Evolutionary conservation across 2,888 invertebrate species (phyloP).

Genomic region (Drosophila affinis): DNA sequence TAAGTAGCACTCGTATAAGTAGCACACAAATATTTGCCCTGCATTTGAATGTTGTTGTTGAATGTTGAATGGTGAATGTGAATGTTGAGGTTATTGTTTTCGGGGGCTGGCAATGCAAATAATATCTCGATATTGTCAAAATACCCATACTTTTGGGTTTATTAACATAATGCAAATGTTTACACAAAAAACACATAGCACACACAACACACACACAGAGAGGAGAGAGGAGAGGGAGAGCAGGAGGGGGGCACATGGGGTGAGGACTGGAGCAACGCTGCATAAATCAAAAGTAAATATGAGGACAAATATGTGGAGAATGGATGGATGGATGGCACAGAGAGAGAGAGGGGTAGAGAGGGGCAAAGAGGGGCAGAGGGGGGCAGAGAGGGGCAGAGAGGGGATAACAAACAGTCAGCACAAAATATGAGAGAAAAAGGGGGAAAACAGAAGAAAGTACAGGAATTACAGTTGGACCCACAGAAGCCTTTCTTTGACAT

Average conservation of each 20-base stretch:
- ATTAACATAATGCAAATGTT: conserved; percentile 68
- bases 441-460: neutral
- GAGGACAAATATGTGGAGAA: conserved; percentile 38
- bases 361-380: neutral
- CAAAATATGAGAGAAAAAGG: conserved; percentile 10
- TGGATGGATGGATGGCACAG: conserved; percentile 34
- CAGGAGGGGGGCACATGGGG: neutral
- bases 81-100: conserved; percentile 26
- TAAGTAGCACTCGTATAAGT: neutral
- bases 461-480: neutral
- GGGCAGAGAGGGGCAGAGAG: too few species aligned
- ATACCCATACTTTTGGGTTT: conserved; percentile 44
- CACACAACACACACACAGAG: neutral
- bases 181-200: conserved; percentile 24
- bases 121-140: conserved; percentile 52
- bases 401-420: conserved; percentile 11
- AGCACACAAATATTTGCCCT: conserved; percentile 50
- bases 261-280: conserved; percentile 43
- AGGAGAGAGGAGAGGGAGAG: too few species aligned
- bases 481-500: neutral
- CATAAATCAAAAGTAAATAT: conserved; percentile 68
- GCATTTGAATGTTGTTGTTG: conserved; percentile 2
- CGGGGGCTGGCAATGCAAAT: conserved; percentile 52
- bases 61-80: neutral
- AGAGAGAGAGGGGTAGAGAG: too few species aligned